phyloP scores from a whole-genome alignment of 2,113 vertebrate species.

The Ptilorrhoa leucosticta region DNA sequence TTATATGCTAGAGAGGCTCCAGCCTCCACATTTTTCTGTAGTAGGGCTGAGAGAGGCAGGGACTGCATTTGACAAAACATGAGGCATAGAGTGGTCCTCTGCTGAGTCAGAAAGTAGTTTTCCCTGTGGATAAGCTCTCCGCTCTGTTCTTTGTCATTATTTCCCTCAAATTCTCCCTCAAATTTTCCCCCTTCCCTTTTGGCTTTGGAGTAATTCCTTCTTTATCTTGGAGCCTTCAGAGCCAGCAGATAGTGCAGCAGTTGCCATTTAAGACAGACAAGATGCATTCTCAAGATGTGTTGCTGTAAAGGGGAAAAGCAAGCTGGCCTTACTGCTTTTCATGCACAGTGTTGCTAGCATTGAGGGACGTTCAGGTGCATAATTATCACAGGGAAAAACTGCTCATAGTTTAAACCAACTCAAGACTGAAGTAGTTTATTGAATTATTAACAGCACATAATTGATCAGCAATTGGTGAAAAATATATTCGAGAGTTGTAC shows the following conservation, averaged over 20 bases:
- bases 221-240: not conserved
- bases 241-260: not conserved
- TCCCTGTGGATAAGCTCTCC: not conserved
- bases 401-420: not conserved
- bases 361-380: not conserved
- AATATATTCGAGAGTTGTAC: not conserved
- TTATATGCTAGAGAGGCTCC: not conserved
- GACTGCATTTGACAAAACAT: not conserved
- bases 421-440: not conserved
- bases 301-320: not conserved
- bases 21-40: not conserved
- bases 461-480: not conserved
- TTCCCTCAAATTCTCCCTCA: not conserved
- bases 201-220: not conserved
- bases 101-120: not conserved
- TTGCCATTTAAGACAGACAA: not conserved
- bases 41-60: not conserved
- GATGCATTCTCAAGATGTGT: not conserved
- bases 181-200: not conserved
- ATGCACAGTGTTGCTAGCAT: not conserved
- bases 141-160: not conserved
- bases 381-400: not conserved
- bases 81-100: not conserved
- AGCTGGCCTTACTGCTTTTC: not conserved
- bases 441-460: not conserved